A percentile compares a stretch with the other conserved stretches of the same genome.
These are phyloP conservation scores for Drosophila guanche DNA, from an alignment of 1,140 invertebrate genomes.

Conservation along the genomic window DNA sequence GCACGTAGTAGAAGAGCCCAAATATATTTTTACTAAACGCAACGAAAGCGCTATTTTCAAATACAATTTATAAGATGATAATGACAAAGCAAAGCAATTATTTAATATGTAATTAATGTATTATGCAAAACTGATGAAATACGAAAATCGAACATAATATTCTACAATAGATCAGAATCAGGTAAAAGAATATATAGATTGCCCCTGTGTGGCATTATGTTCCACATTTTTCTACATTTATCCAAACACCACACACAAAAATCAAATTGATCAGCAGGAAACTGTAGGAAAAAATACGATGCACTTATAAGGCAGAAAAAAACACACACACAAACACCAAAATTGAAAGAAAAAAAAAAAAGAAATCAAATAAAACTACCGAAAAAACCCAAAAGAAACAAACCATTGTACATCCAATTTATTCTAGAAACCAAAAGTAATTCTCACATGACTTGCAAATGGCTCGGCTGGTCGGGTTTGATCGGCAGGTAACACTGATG, in stretches of 20 bases:
- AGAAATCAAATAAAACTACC: slow-evolving; percentile 73
- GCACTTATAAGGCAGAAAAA: slow-evolving; percentile 52
- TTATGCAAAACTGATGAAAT: slow-evolving; percentile 57
- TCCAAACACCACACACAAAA: slow-evolving; percentile 21
- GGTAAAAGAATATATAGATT: slow-evolving; percentile 25
- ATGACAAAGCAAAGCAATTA: slow-evolving; percentile 76
- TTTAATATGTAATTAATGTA: slow-evolving; percentile 79
- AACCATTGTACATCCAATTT: slow-evolving; percentile 2
- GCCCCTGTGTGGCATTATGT: slow-evolving; percentile 2
- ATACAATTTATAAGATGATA: slow-evolving; percentile 65
- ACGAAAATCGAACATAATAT: neutral
- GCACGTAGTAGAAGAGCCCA: slow-evolving; percentile 68
- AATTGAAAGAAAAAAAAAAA: slow-evolving; percentile 61
- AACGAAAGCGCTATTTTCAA: slow-evolving; percentile 76
- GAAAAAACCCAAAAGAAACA: slow-evolving; percentile 54
- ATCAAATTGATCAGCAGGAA: slow-evolving; percentile 25
- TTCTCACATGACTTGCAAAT: slow-evolving; percentile 48
- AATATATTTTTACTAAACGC: slow-evolving; percentile 82
- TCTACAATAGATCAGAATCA: slow-evolving; percentile 12
- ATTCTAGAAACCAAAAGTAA: neutral
- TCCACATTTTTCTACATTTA: slow-evolving; percentile 39
- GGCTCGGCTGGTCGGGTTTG: slow-evolving; percentile 28
- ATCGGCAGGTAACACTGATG: slow-evolving; percentile 23
- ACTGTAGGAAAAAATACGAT: slow-evolving; percentile 38
- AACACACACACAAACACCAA: slow-evolving; percentile 41